These are phyloP conservation scores for Balanococcus diminutus DNA, from an alignment of 2,888 invertebrate species.

Conservation along the genomic window DNA sequence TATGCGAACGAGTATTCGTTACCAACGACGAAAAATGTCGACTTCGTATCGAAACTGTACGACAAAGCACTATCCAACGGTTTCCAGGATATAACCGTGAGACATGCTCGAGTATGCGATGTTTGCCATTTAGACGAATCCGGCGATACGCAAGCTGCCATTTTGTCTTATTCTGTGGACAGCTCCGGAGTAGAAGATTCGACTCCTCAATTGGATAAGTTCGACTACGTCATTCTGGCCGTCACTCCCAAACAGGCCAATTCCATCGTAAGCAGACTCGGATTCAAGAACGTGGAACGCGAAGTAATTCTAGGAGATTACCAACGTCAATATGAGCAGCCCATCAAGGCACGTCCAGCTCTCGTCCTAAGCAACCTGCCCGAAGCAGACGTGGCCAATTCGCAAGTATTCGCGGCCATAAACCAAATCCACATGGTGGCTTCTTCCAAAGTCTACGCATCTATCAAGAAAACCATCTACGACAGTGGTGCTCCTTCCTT, in stretches of 20 bases:
- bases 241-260: background rate
- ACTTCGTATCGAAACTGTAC: background rate
- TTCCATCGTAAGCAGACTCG: background rate
- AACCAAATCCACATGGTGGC: background rate
- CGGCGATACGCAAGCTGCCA: too few relatives aligned
- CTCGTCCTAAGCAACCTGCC: background rate
- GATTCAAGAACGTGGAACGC: background rate
- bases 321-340: too few relatives aligned
- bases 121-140: background rate
- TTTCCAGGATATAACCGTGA: background rate
- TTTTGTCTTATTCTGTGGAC: background rate
- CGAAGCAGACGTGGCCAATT: background rate
- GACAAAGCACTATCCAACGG: background rate
- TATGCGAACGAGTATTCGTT: background rate
- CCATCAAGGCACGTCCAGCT: background rate
- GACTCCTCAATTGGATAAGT: background rate
- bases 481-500: background rate
- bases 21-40: background rate
- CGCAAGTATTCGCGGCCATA: background rate
- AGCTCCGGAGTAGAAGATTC: background rate
- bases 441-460: background rate
- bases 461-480: background rate
- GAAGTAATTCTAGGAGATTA: background rate
- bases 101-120: background rate
- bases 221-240: background rate